Conservation (phyloP, 2,888 invertebrate species). For the Chirona hameri region DNA sequence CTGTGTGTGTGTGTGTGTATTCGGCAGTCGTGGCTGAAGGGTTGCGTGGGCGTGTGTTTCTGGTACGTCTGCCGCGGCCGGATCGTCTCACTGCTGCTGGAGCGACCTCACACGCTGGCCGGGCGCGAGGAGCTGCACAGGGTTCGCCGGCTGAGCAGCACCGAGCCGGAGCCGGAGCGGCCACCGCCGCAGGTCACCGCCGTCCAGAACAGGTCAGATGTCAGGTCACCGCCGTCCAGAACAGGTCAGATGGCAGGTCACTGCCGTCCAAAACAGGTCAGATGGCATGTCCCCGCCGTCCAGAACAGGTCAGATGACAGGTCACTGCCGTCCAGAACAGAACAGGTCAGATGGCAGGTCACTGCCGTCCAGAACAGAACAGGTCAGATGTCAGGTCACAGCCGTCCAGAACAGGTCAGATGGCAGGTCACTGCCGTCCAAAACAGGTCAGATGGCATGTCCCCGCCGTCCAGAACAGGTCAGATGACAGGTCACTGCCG, state of each 20-base stretch:
- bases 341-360: not conserved
- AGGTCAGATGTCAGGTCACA: constrained; percentile 8
- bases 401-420: not conserved
- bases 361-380: not conserved
- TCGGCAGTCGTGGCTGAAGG: not conserved
- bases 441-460: not conserved
- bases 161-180: constrained; percentile 30
- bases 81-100: not conserved
- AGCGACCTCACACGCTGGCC: constrained; percentile 3
- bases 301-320: not conserved
- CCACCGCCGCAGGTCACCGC: constrained; percentile 13
- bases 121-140: constrained; percentile 27
- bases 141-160: constrained; percentile 32
- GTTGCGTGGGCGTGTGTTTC: not conserved
- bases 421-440: not conserved
- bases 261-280: not conserved
- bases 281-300: not conserved
- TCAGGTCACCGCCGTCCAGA: not conserved
- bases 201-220: constrained; percentile 25
- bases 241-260: not conserved
- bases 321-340: not conserved
- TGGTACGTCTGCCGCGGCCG: not conserved
- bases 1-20: not conserved
- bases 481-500: not conserved
- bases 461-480: not conserved